Evolutionary conservation across 2,797 vertebrate genomes (phyloP).

Genomic region (Phataginus tricuspis): DNA sequence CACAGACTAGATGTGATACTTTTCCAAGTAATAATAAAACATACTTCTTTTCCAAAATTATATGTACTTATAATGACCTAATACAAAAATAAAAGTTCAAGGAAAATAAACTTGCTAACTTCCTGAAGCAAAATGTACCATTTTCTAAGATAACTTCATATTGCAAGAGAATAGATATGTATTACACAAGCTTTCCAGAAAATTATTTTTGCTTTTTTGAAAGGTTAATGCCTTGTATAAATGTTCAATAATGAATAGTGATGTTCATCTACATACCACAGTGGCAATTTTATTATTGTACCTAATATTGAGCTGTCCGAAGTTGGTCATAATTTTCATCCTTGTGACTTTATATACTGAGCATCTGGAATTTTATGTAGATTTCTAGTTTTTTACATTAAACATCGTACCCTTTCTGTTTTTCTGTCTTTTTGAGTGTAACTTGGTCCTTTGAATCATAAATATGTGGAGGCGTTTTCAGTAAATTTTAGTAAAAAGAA

Average conservation of each 20-base stretch:
- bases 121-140: not conserved
- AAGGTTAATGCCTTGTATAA: not conserved
- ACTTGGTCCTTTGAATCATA: slow-evolving; percentile 26
- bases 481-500: slow-evolving; percentile 12
- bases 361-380: slow-evolving; percentile 21
- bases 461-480: not conserved
- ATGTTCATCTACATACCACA: not conserved
- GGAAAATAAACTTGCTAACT: slow-evolving; percentile 16
- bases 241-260: slow-evolving; percentile 13
- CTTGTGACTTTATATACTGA: slow-evolving; percentile 50
- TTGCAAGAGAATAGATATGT: not conserved
- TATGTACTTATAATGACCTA: slow-evolving; percentile 2
- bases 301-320: slow-evolving; percentile 24
- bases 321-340: not conserved
- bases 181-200: slow-evolving; percentile 32
- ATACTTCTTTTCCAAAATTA: slow-evolving; percentile 11
- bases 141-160: slow-evolving; percentile 46
- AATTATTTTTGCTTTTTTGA: slow-evolving; percentile 20
- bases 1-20: not conserved
- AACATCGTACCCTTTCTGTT: not conserved
- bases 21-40: slow-evolving; percentile 20
- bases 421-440: slow-evolving; percentile 12
- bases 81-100: slow-evolving; percentile 23
- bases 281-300: not conserved
- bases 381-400: slow-evolving; percentile 6